Evolutionary conservation across 1,140 invertebrate genomes (phyloP), one percentile per base, ranked within the genome.

Genomic region (Leptonema lineaticorne): DNA sequence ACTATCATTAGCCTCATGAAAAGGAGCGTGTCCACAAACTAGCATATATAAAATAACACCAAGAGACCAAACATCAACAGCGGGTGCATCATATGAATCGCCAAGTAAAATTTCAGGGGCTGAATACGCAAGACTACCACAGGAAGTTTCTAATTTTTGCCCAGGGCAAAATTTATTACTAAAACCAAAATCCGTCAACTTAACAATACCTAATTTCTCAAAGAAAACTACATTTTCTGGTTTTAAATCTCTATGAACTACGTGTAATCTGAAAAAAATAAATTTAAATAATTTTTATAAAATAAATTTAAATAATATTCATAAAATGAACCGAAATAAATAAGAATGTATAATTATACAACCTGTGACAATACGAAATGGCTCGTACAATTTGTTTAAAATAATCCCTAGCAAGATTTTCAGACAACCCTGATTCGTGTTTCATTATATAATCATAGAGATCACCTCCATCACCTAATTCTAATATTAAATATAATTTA

Each of bases 201-300:
- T 99, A 2, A 99, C 97, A 76, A 96, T 87, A 53, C 96, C 96
- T 67, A 95, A 83, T 82, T 96, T 97, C 82, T 98, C 94, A 79
- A 99, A 99, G 82, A 99, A 98, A 2, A 99, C 95, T 50, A 99
- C 96, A 85, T 99, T 99, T 82, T 99, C 97, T 16, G 97, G 97
- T 82, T 99, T 98, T 65, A 99, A 85, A 82, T 99, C 98, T 68
- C 98, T 88, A 80, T 97, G 94, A 29, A 95, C 94, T 60, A 97
- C 94, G 82, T 95, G 85, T 78, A 86, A 80, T 76, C 81, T 83
- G 76, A 24, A 74, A 79, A 72, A 37, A 73, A 74, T 2, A 7
- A 58, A 26, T 27, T 6, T 16, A 56, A 56, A 27, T 26, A 7
- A 27, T 28, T 6, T n/a, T n/a, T n/a, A n/a, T n/a, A 28, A 57